Evolutionary conservation across 2,797 vertebrate species (phyloP), one percentile per base, ranked within the genome.

Genomic region (Telmatherina bonti): DNA sequence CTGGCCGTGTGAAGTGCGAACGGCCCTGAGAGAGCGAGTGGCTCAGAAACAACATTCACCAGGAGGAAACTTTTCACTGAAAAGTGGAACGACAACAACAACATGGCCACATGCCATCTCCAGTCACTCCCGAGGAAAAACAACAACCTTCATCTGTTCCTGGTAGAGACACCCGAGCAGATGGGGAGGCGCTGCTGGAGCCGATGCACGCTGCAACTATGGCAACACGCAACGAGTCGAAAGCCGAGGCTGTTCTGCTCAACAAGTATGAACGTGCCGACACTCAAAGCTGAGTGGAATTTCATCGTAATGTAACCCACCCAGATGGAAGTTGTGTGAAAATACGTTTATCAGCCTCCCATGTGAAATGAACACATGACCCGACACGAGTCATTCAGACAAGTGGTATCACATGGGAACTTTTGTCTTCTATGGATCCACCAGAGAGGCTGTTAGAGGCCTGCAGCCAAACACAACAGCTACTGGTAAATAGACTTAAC

Each of bases 1-100:
- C 83, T 87, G 84, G 72, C 65, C 74, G 62, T 62, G 71, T 77
- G 84, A 79, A 84, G 79, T 38, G 64, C 51, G 70, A 72, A 64
- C 68, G 67, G 67, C 64, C 70, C 76, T 58, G 76, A 38, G 89
- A 88, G 67, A 81, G 70, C 4, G 2, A 20, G 29, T 62, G 73
- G 67, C 81, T 38, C 64, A 49, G 53, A 76, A 54, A 86, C 66
- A 70, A 49, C 63, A 47, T 69, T 63, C 71, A 56, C 63, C 62
- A 61, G 10, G 62, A 79, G 79, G 75, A 82, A 85, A 81, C 72
- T 69, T 78, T 53, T 59, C 35, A 62, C 64, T 16, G 76, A 76
- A 68, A n/a, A 83, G 66, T 70, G 68, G 56, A 77, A 77, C 70
- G 70, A 72, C 69, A 72, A 72, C 65, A 66, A 64, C 66, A 76